These are phyloP conservation scores for Perognathus longimembris DNA, from an alignment of 2,113 vertebrate species.

Conservation along the genomic window DNA sequence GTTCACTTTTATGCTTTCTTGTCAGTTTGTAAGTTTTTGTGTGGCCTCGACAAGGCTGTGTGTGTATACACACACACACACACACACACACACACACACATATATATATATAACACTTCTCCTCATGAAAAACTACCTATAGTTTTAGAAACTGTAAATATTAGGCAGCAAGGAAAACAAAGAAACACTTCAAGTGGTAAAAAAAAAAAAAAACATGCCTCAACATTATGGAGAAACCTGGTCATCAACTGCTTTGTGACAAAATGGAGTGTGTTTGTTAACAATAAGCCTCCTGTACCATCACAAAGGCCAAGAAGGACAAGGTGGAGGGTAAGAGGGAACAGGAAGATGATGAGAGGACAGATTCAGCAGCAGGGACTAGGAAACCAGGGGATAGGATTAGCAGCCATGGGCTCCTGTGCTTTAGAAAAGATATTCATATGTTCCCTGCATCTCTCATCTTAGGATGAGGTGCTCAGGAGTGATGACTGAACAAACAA, in stretches of 20 bases:
- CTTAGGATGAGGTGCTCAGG: neutral
- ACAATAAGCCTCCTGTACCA: slow-evolving; percentile 27
- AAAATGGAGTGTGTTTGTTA: neutral
- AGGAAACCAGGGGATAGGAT: neutral
- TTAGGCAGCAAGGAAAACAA: neutral
- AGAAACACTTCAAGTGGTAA: neutral
- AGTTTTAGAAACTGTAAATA: slow-evolving; percentile 25
- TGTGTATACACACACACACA: no score
- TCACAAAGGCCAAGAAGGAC: neutral
- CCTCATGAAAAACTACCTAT: neutral
- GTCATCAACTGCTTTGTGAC: slow-evolving; percentile 47
- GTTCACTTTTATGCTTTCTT: slow-evolving; percentile 12
- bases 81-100: neutral
- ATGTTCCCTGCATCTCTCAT: neutral
- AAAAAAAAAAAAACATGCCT: no score
- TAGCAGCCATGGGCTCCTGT: neutral
- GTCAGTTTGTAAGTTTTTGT: slow-evolving; percentile 35
- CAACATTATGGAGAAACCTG: slow-evolving; percentile 41
- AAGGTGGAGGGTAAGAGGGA: neutral
- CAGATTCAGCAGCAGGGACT: neutral
- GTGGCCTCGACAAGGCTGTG: neutral
- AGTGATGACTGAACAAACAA: neutral
- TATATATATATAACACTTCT: neutral
- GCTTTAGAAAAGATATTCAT: neutral
- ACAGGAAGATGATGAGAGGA: neutral